These are phyloP conservation scores for Epinotia bilunana DNA, from an alignment of 2,888 invertebrate genomes.

Conservation along the genomic window DNA sequence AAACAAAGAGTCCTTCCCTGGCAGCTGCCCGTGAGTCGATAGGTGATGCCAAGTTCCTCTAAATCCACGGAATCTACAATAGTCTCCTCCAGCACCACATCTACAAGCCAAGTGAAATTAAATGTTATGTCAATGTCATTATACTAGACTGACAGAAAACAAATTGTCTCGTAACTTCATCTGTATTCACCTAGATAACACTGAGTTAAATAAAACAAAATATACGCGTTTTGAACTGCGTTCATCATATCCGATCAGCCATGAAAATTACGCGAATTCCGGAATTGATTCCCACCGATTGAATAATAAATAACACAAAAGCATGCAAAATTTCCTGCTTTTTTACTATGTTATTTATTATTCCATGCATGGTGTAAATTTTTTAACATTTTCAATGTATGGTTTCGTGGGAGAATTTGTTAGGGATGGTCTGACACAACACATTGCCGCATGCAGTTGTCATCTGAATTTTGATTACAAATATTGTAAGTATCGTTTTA, in stretches of 20 bases:
- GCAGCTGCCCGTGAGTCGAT: no score
- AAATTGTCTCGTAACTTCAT: no score
- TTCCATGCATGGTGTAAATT: slow-evolving; percentile 27
- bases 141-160: no score
- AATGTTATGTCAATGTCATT: no score
- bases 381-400: slow-evolving; percentile 20
- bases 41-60: no score
- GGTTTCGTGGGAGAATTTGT: not conserved
- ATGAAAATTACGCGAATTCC: slow-evolving; percentile 51
- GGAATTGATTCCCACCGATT: slow-evolving; percentile 60
- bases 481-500: no score
- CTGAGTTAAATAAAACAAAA: not conserved
- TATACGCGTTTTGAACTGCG: not conserved
- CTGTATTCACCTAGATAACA: not conserved
- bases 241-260: slow-evolving; percentile 31
- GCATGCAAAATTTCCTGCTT: slow-evolving; percentile 55
- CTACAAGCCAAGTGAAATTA: no score
- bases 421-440: not conserved
- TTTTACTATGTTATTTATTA: slow-evolving; percentile 47
- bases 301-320: slow-evolving; percentile 61
- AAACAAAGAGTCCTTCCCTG: no score
- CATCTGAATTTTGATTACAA: not conserved
- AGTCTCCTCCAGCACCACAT: no score
- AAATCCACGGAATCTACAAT: no score
- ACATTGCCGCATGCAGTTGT: not conserved